Evolutionary conservation across 2,797 vertebrate genomes (phyloP).

Genomic region (Micromesistius poutassou): DNA sequence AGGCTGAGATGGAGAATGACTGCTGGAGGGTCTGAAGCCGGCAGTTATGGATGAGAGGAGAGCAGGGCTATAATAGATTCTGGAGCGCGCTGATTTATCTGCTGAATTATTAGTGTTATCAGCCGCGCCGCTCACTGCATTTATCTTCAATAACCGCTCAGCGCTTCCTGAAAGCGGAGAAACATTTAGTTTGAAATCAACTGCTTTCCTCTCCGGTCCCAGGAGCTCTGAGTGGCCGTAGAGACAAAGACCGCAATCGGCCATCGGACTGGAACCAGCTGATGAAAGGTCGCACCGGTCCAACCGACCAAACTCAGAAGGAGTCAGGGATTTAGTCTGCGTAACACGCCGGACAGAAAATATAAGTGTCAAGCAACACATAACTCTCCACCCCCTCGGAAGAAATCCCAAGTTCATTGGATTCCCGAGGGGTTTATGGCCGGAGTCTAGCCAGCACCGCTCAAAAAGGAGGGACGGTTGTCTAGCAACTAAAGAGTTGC

Average conservation of each 20-base stretch:
- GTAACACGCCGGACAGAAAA: not conserved
- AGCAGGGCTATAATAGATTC: slow-evolving; percentile 65
- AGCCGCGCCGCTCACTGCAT: slow-evolving; percentile 46
- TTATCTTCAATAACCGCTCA: slow-evolving; percentile 54
- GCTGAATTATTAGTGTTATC: slow-evolving; percentile 66
- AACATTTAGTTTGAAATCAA: slow-evolving; percentile 26
- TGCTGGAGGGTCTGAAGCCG: slow-evolving; percentile 61
- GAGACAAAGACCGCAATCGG: not conserved
- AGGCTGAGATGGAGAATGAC: slow-evolving; percentile 68
- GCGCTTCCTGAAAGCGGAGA: slow-evolving; percentile 32
- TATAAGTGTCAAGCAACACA: not conserved
- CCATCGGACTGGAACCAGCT: not conserved
- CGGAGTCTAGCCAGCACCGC: not conserved
- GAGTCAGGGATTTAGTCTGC: not conserved
- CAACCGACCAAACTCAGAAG: not conserved
- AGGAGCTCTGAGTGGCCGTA: not conserved
- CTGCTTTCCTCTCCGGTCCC: not conserved
- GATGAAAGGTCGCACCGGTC: not conserved
- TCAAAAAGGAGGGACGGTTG: not conserved
- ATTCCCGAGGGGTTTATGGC: not conserved
- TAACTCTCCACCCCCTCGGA: not conserved
- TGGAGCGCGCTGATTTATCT: slow-evolving; percentile 62
- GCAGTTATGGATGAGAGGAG: slow-evolving; percentile 68
- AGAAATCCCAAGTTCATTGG: not conserved
- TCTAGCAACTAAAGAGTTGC: not conserved